phyloP scores from a whole-genome alignment of 2,888 invertebrate genomes.

The Protophormia terraenovae region DNA sequence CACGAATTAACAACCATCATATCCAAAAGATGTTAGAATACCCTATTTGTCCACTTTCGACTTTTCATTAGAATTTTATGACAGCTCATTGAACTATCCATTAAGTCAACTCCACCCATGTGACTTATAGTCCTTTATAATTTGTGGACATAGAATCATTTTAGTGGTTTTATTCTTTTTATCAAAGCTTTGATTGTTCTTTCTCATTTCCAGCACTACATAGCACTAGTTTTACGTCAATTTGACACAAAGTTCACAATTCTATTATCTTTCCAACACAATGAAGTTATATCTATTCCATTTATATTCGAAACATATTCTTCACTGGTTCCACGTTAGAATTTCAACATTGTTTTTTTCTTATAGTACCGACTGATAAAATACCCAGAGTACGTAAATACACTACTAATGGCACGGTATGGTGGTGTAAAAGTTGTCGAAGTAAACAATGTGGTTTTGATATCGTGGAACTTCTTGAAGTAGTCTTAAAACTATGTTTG shows the following conservation, averaged over 20 bases:
- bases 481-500: constrained; percentile 62
- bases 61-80: constrained; percentile 29
- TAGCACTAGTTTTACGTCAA: constrained; percentile 12
- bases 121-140: constrained; percentile 48
- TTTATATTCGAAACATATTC: constrained; percentile 29
- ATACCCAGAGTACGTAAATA: neutral
- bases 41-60: constrained; percentile 42
- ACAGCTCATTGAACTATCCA: constrained; percentile 24
- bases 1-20: constrained; percentile 32
- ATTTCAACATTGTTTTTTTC: neutral
- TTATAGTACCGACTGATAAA: neutral
- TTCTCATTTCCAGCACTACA: neutral
- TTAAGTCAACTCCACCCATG: constrained; percentile 49
- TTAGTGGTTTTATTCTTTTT: neutral
- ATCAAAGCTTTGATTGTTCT: neutral
- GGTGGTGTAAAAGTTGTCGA: constrained; percentile 29
- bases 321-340: neutral
- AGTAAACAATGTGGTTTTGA: constrained; percentile 34
- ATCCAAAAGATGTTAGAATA: constrained; percentile 47
- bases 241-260: constrained; percentile 47
- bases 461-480: constrained; percentile 53
- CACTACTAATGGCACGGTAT: neutral
- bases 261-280: constrained; percentile 56
- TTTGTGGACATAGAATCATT: constrained; percentile 50
- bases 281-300: constrained; percentile 31